A percentile compares a stretch with the other conserved stretches of the same genome.
These are phyloP conservation scores for Agelas oroides DNA, from an alignment of 37 sponge, comb jelly and placozoan species.

Conservation along the genomic window DNA sequence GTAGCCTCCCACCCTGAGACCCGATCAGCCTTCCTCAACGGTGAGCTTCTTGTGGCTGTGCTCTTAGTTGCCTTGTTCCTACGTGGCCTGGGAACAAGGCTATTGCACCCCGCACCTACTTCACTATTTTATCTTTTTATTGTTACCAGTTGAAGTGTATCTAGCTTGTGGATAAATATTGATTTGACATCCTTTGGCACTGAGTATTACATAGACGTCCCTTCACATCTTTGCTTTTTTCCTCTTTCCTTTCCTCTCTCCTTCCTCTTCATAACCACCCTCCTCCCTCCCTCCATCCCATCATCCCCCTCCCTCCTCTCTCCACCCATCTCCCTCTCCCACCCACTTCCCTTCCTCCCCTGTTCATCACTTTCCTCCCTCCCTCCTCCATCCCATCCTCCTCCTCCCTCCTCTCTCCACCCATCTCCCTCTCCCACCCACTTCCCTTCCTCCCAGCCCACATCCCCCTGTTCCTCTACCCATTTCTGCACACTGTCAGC, in stretches of 20 bases:
- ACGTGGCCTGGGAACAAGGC: no score
- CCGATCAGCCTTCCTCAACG: constrained; percentile 87
- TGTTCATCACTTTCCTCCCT: not conserved
- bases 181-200: no score
- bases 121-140: no score
- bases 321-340: not conserved
- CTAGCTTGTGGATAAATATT: no score
- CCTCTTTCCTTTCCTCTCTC: no score
- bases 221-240: no score
- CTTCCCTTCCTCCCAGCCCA: constrained; percentile 61
- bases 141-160: not conserved
- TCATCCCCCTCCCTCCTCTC: not conserved
- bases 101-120: no score
- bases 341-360: not conserved
- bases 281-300: no score
- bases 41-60: constrained; percentile 30
- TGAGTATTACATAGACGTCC: no score
- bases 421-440: not conserved
- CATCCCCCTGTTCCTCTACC: constrained; percentile 95
- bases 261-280: no score
- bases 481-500: constrained; percentile 95
- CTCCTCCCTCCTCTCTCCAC: not conserved
- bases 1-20: constrained; percentile 98
- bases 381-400: not conserved
- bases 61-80: no score